These are phyloP conservation scores for Argyrosomus japonicus DNA, from an alignment of 2,113 vertebrate species.

Conservation along the genomic window DNA sequence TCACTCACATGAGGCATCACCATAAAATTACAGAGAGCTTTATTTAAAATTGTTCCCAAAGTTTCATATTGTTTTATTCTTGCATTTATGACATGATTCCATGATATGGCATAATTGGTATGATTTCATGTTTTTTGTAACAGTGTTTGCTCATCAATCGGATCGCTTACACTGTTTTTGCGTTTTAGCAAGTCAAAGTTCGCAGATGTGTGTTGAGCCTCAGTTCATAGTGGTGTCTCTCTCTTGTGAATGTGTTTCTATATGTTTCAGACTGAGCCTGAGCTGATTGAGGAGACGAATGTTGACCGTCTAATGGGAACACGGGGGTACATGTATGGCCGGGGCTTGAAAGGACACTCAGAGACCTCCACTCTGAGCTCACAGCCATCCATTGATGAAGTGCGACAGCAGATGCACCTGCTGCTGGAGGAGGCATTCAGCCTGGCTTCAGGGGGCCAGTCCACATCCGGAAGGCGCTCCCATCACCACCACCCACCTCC, in stretches of 20 bases:
- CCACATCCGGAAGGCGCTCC: slow-evolving; percentile 86
- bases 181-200: neutral
- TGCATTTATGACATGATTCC: neutral
- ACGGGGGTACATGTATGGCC: slow-evolving; percentile 86
- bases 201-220: slow-evolving; percentile 1
- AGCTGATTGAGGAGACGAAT: slow-evolving; percentile 97
- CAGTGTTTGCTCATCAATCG: neutral
- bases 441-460: slow-evolving; percentile 93
- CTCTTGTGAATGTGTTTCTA: neutral
- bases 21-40: neutral
- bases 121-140: neutral
- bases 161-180: neutral
- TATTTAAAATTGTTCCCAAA: neutral
- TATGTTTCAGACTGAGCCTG: slow-evolving; percentile 92
- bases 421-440: slow-evolving; percentile 98
- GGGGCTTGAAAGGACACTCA: slow-evolving; percentile 94
- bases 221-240: neutral
- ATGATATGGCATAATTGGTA: no score
- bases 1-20: neutral
- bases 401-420: slow-evolving; percentile 98
- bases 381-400: slow-evolving; percentile 98
- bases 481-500: slow-evolving; percentile 69
- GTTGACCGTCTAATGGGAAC: slow-evolving; percentile 89
- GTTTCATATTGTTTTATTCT: neutral
- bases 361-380: slow-evolving; percentile 98